Evolutionary conservation across 2,113 vertebrate species (phyloP), one percentile per base, ranked within the genome.

Genomic region (Dicerorhinus sumatrensis): DNA sequence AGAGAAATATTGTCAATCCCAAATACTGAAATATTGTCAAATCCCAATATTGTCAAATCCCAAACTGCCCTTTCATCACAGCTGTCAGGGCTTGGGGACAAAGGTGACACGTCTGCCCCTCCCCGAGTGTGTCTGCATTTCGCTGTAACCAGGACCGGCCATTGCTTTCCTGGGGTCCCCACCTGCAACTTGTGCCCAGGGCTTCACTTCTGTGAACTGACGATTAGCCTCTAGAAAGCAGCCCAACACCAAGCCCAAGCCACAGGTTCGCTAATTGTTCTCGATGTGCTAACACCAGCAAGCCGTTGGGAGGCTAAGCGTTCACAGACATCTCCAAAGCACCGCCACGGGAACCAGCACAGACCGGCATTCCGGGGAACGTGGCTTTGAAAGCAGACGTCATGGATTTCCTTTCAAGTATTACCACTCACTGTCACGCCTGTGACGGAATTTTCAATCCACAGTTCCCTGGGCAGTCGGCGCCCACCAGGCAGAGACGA

Each of bases 391-490:
- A 92, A 89, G 86, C 46, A 69, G 23, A 86, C 0, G 3, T 20
- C 0, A 1, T 0, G 10, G 20, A 72, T 89, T 92, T 86, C 89
- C 81, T 96, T 96, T 97, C 87, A 96, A 95, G 89, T 97, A 58
- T 76, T 90, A 97, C 83, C 96, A 96, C 36, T 92, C 96, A 95
- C 91, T 69, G 83, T 46, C 36, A 58, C 3, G 42, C 85, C 75
- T 0, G 1, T 63, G 63, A 84, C 17, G 36, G 77, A 92, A 69
- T 97, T 96, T 97, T 95, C 90, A 97, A 75, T 83, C 69, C 92
- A 23, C 0, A 83, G 89, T 58, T 95, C 94, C 75, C 84, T 5
- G 1, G 62, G 92, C 82, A 67, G 62, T 14, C 82, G 96, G 83
- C 51, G 77, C 86, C 95, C 2, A 0, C 72, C n/a, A 63, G 86